These are phyloP conservation scores for Neopipo cinnamomea DNA, from an alignment of 2,113 vertebrate species.

Conservation along the genomic window DNA sequence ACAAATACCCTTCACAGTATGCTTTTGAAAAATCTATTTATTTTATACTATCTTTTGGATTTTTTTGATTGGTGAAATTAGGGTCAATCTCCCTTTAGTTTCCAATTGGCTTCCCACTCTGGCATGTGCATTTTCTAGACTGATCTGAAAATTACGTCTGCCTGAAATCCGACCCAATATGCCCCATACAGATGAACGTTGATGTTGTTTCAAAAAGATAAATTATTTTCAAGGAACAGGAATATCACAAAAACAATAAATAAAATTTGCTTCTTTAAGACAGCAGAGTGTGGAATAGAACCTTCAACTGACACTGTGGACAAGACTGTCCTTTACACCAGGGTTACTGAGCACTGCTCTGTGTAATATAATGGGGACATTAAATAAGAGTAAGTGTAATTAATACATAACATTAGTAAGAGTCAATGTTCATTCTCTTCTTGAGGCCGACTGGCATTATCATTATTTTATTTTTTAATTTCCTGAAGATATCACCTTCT, in stretches of 20 bases:
- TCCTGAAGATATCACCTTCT: constrained; percentile 39
- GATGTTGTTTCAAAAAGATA: not conserved
- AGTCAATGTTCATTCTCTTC: constrained; percentile 51
- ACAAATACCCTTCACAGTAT: not conserved
- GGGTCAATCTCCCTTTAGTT: not conserved
- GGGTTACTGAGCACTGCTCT: not conserved
- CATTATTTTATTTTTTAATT: constrained; percentile 65
- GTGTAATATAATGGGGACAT: not conserved
- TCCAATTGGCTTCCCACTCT: not conserved
- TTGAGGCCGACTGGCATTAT: not conserved
- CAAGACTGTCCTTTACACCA: not conserved
- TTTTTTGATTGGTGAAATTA: not conserved
- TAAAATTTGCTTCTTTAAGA: not conserved
- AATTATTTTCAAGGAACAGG: not conserved
- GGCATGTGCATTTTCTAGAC: not conserved
- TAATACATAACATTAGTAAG: constrained; percentile 49
- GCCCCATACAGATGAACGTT: not conserved
- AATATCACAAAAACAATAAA: not conserved
- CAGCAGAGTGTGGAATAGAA: not conserved
- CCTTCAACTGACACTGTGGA: not conserved
- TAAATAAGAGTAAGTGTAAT: constrained; percentile 36
- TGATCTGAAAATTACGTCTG: not conserved
- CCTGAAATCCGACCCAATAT: not conserved
- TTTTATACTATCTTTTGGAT: not conserved
- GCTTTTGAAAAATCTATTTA: not conserved